Evolutionary conservation across 2,888 invertebrate species (phyloP).

Genomic region (Tetropium fuscum): DNA sequence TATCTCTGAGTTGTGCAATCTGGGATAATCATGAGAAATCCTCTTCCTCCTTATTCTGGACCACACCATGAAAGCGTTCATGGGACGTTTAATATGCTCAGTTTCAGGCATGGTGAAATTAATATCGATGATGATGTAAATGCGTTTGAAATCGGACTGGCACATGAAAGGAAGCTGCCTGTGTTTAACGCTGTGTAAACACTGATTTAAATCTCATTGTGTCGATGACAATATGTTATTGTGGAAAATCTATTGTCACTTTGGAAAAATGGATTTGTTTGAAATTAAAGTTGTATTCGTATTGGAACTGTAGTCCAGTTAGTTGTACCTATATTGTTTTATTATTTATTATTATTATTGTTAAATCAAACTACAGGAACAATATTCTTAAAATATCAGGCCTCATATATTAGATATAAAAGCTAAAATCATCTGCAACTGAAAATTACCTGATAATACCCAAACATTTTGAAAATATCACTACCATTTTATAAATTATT

Average conservation of each 20-base stretch:
- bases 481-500: too few relatives aligned
- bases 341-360: neutral
- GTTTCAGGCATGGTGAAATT: conserved; percentile 39
- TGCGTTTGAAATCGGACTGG: conserved; percentile 50
- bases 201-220: conserved; percentile 64
- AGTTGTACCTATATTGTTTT: conserved; percentile 10
- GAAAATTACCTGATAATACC: too few relatives aligned
- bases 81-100: conserved; percentile 78
- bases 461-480: too few relatives aligned
- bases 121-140: conserved; percentile 16
- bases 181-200: conserved; percentile 64
- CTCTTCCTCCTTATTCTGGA: conserved; percentile 82
- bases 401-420: too few relatives aligned
- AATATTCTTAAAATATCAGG: too few relatives aligned
- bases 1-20: conserved; percentile 83
- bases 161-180: conserved; percentile 53
- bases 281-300: conserved; percentile 50
- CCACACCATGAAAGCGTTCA: conserved; percentile 96
- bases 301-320: conserved; percentile 33
- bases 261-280: conserved; percentile 54
- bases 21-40: conserved; percentile 86
- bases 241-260: conserved; percentile 57
- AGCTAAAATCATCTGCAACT: too few relatives aligned
- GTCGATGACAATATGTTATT: conserved; percentile 59
- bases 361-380: too few relatives aligned